A percentile compares a stretch with the other conserved stretches of the same genome.
phyloP scores from a whole-genome alignment of 2,797 vertebrate species.

The Protosalanx chinensis region DNA sequence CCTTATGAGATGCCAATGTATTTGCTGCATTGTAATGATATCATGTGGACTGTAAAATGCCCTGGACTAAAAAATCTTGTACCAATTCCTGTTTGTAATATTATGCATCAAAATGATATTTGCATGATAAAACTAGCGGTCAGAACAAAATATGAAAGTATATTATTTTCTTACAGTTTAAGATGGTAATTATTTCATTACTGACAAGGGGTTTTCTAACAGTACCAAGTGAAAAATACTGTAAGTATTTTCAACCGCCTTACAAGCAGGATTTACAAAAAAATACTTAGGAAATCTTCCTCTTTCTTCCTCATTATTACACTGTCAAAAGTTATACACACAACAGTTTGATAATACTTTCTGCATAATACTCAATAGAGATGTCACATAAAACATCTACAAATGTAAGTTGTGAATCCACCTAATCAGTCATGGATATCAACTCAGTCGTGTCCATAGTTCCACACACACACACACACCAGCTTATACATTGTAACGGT shows the following conservation, averaged over 20 bases:
- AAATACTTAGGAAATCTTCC: constrained; percentile 30
- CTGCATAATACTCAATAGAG: not conserved
- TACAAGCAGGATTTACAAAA: constrained; percentile 15
- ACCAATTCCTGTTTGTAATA: not conserved
- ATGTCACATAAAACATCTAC: not conserved
- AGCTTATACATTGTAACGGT: constrained; percentile 9
- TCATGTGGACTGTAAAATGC: too few species aligned
- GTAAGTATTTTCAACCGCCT: constrained; percentile 19
- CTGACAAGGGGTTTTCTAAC: constrained; percentile 24
- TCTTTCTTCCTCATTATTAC: constrained; percentile 12
- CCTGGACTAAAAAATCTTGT: too few species aligned
- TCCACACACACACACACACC: not conserved
- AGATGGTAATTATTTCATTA: not conserved
- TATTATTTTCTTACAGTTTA: not conserved
- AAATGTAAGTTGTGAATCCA: constrained; percentile 20
- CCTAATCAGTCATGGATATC: constrained; percentile 19
- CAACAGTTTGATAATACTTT: constrained; percentile 29
- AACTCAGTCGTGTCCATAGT: constrained; percentile 16
- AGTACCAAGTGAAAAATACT: constrained; percentile 17
- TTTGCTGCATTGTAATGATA: too few species aligned
- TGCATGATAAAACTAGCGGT: not conserved
- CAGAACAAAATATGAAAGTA: constrained; percentile 16
- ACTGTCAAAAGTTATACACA: constrained; percentile 5
- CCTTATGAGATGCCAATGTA: too few species aligned
- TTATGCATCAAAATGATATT: not conserved